Evolutionary conservation across 1,140 invertebrate species (phyloP).

Genomic region (Dolichoris vasculosae): DNA sequence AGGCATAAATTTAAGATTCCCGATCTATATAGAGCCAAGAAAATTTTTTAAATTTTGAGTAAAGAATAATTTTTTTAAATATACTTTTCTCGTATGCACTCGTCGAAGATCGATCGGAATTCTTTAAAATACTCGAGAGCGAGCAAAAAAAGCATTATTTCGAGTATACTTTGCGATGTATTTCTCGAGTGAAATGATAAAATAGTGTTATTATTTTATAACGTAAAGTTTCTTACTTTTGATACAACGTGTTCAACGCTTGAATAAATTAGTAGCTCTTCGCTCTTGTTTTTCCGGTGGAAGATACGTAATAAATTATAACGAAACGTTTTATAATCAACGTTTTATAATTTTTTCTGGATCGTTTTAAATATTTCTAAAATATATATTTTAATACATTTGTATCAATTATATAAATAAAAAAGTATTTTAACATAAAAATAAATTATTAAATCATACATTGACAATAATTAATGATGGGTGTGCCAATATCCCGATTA

Average conservation of each 20-base stretch:
- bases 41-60: not conserved
- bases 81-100: not conserved
- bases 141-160: too few species aligned
- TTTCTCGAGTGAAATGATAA: too few species aligned
- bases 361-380: not conserved
- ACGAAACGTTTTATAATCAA: too few species aligned
- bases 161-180: too few species aligned
- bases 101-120: constrained; percentile 16
- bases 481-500: not conserved
- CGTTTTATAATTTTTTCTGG: too few species aligned
- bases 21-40: not conserved
- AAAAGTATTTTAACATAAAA: not conserved
- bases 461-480: not conserved
- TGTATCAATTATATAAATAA: not conserved
- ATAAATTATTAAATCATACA: not conserved
- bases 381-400: not conserved
- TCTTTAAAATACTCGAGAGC: too few species aligned
- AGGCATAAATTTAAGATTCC: not conserved
- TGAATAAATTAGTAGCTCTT: too few species aligned
- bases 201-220: too few species aligned
- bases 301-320: too few species aligned
- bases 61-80: not conserved
- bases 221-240: too few species aligned
- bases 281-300: too few species aligned
- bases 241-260: too few species aligned